Evolutionary conservation across 2,113 vertebrate species (phyloP), one percentile per base, ranked within the genome.

Genomic region (Lagenorhynchus albirostris): DNA sequence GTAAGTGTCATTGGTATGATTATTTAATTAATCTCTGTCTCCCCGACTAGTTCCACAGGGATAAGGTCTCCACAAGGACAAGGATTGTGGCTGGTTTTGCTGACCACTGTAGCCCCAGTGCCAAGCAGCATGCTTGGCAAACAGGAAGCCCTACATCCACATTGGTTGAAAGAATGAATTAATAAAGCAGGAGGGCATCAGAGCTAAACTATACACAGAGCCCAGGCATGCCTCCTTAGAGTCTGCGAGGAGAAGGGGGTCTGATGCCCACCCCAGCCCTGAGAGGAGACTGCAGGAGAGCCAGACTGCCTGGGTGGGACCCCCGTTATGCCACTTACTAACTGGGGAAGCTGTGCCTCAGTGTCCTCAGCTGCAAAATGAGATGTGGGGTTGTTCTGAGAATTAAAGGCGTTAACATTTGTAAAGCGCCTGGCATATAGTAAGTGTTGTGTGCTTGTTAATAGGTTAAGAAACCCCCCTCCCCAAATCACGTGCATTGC

Each of bases 1-100:
- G 26, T 2, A 6, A 38, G 14, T 0, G 1, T 38, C 36, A 1
- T 12, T 10, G 23, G 17, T 23, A 18, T 6, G 55, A 73, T 1
- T 10, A 3, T n/a, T 80, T 25, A 10, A 41, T 23, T n/a, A 4
- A 83, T 11, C 29, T 71, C 84, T 58, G 6, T 47, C 65, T 84
- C 20, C 85, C 62, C 21, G 14, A 7, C 5, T 15, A 55, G 29
- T 17, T 41, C 60, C 82, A 21, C 47, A 7, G 38, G 18, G 17
- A 5, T 47, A 15, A 47, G 17, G 41, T 21, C n/a, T 36, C 71
- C 67, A 21, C 53, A 7, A n/a, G 33, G 26, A 2, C 85, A 53
- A 31, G 47, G 41, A 38, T 70, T 2, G 79, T 44, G 85, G n/a
- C 89, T 65, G 67, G 38, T 13, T 55, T 74, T 68, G 15, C 70